A percentile compares a stretch with the other conserved stretches of the same genome.
These are phyloP conservation scores for Microplitis deprimator DNA, from an alignment of 2,888 invertebrate species.

Conservation along the genomic window DNA sequence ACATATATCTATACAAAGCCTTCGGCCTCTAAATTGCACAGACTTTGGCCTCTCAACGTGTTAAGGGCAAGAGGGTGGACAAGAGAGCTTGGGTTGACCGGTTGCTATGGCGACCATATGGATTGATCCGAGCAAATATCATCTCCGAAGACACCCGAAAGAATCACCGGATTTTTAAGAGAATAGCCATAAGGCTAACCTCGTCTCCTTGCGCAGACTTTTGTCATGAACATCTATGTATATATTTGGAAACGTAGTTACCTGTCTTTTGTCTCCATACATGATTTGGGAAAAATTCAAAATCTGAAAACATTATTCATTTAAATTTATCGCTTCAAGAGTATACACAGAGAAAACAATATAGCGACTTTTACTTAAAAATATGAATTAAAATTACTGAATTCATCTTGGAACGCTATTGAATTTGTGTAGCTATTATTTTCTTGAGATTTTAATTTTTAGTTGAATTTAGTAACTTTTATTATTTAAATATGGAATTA, in stretches of 20 bases:
- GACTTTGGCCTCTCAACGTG: constrained; percentile 13
- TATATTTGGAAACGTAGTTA: neutral
- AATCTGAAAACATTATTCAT: no score
- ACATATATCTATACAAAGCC: neutral
- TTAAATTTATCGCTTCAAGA: no score
- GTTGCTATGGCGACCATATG: constrained; percentile 70
- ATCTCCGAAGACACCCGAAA: constrained; percentile 70
- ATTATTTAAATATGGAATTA: no score
- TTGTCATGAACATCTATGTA: neutral
- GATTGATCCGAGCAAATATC: constrained; percentile 72
- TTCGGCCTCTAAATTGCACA: constrained; percentile 23
- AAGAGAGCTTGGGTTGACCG: constrained; percentile 63
- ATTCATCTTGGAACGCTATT: no score
- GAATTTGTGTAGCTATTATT: no score
- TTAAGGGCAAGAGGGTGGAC: constrained; percentile 59
- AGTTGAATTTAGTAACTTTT: no score
- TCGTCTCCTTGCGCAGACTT: neutral
- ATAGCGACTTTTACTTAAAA: no score
- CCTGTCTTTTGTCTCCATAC: no score
- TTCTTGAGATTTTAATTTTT: no score
- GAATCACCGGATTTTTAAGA: constrained; percentile 68
- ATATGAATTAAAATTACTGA: no score
- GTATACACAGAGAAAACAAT: no score
- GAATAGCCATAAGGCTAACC: constrained; percentile 52
- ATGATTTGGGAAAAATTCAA: no score